These are phyloP conservation scores for Colletes collaris DNA, from an alignment of 2,888 invertebrate species.

Conservation along the genomic window DNA sequence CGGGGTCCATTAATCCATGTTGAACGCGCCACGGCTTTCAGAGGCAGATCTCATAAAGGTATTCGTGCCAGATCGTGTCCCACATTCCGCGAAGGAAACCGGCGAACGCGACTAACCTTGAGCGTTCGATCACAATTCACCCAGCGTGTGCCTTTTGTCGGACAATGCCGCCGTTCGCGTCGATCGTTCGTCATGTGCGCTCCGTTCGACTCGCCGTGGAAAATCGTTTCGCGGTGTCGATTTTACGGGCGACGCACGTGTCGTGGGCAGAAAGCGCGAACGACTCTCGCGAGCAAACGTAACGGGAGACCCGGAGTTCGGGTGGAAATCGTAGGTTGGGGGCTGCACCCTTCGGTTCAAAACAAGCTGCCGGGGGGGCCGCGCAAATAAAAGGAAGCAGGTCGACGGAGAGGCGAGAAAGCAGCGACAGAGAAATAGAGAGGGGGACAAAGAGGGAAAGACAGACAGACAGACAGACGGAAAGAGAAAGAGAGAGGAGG, in stretches of 20 bases:
- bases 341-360: conserved; percentile 10
- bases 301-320: no score
- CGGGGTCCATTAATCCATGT: conserved; percentile 37
- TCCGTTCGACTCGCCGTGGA: neutral
- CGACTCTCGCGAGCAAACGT: no score
- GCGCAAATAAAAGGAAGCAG: conserved; percentile 26
- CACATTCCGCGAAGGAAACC: conserved; percentile 41
- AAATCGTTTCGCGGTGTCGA: neutral
- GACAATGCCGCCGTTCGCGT: conserved; percentile 2
- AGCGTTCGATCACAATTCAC: conserved; percentile 14
- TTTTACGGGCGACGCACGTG: conserved; percentile 13
- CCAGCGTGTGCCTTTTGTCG: neutral
- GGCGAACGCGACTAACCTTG: conserved; percentile 24
- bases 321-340: neutral
- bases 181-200: neutral
- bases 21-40: conserved; percentile 4
- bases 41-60: conserved; percentile 9
- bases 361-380: conserved; percentile 20
- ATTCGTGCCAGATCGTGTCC: conserved; percentile 40
- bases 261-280: neutral
- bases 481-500: neutral
- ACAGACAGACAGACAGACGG: neutral
- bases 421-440: no score
- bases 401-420: neutral
- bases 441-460: neutral